Conservation (phyloP, 2,113 vertebrate genomes). For the Climacteris rufus region DNA sequence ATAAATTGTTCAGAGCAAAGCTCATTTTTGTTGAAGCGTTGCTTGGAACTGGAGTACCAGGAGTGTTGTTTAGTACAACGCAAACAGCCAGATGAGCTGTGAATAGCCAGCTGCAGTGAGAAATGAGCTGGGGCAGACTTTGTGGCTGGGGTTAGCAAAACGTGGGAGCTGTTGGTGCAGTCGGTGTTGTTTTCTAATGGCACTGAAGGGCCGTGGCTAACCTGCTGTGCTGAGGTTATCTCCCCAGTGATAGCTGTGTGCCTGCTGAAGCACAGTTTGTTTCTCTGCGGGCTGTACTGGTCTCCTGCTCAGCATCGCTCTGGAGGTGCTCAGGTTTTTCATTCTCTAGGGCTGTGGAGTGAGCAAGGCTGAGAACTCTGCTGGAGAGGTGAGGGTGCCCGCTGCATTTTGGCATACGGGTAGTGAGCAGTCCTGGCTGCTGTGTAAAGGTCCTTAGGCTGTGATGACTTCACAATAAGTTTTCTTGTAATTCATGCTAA, state of each 20-base stretch:
- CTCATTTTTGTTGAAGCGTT: background rate
- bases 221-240: background rate
- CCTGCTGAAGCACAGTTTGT: background rate
- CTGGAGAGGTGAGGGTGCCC: background rate
- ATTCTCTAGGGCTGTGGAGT: background rate
- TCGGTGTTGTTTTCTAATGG: background rate
- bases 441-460: background rate
- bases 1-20: background rate
- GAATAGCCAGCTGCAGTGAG: background rate
- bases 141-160: background rate
- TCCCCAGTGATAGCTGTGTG: rapidly evolving
- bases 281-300: background rate
- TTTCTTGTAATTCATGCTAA: background rate
- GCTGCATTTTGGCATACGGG: background rate
- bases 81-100: background rate
- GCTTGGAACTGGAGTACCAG: background rate
- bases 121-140: rapidly evolving
- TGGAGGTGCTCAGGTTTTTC: background rate
- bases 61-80: background rate
- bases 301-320: background rate
- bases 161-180: rapidly evolving
- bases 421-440: background rate
- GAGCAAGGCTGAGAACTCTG: background rate
- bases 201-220: background rate
- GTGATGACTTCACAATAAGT: background rate